These are phyloP conservation scores for Megamerina dolium DNA, from an alignment of 2,888 invertebrate genomes.

Conservation along the genomic window DNA sequence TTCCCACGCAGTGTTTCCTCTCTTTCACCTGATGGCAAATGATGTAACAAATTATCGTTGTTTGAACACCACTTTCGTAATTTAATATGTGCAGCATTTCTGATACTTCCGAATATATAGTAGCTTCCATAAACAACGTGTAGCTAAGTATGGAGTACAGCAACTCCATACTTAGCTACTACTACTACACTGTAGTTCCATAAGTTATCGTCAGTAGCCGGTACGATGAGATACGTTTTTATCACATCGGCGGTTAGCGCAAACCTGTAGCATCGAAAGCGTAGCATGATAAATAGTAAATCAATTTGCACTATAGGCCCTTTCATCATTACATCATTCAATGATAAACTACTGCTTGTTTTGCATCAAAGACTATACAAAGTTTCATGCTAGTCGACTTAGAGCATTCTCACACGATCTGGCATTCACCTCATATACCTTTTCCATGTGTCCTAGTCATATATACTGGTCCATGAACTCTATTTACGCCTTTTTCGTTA, in stretches of 20 bases:
- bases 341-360: slow-evolving; percentile 15
- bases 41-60: slow-evolving; percentile 1
- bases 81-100: no score
- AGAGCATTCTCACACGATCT: no score
- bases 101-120: no score
- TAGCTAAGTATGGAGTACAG: slow-evolving; percentile 11
- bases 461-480: slow-evolving; percentile 2
- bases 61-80: slow-evolving; percentile 10
- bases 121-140: slow-evolving; percentile 7
- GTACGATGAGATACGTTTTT: slow-evolving; percentile 23
- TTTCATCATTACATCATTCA: slow-evolving; percentile 18
- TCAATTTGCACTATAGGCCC: slow-evolving; percentile 15
- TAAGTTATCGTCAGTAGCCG: slow-evolving; percentile 11
- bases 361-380: slow-evolving; percentile 17
- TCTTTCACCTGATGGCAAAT: slow-evolving; percentile 5
- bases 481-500: no score
- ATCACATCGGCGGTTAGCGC: slow-evolving; percentile 18
- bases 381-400: slow-evolving; percentile 16
- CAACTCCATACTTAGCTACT: no score
- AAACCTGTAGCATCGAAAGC: slow-evolving; percentile 12
- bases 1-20: slow-evolving; percentile 8
- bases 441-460: not conserved
- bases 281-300: slow-evolving; percentile 13
- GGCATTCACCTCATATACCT: slow-evolving; percentile 8
- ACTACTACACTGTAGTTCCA: no score